phyloP scores from a whole-genome alignment of 2,888 invertebrate genomes.

The Cerceris rybyensis region DNA sequence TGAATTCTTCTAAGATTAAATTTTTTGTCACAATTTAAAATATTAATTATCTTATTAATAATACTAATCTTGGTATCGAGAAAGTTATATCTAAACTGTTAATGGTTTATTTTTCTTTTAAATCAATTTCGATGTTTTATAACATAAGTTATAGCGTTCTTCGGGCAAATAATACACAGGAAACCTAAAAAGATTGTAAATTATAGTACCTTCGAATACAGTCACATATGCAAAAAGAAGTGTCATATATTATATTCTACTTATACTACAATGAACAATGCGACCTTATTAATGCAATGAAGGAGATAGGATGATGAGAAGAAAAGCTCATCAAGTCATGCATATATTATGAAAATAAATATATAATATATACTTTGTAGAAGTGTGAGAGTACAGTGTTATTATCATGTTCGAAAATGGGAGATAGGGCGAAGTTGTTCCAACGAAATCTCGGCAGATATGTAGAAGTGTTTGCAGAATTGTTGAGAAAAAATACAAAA shows the following conservation, averaged over 20 bases:
- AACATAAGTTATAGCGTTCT: slow-evolving; percentile 43
- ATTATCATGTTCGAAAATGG: slow-evolving; percentile 66
- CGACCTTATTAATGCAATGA: slow-evolving; percentile 49
- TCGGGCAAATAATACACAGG: slow-evolving; percentile 48
- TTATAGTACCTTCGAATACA: slow-evolving; percentile 44
- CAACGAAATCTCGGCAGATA: slow-evolving; percentile 47
- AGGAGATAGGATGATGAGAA: slow-evolving; percentile 44
- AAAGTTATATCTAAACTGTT: too few species aligned
- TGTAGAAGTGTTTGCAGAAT: slow-evolving; percentile 46
- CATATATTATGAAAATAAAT: slow-evolving; percentile 71
- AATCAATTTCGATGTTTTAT: slow-evolving; percentile 1
- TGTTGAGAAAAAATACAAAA: slow-evolving; percentile 24
- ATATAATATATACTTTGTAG: slow-evolving; percentile 75
- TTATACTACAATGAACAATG: slow-evolving; percentile 51
- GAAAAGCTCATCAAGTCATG: slow-evolving; percentile 64
- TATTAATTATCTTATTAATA: too few species aligned
- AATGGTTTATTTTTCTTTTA: too few species aligned
- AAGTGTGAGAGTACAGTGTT: slow-evolving; percentile 69
- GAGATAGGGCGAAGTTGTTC: slow-evolving; percentile 50
- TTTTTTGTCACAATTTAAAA: too few species aligned
- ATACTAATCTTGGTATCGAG: too few species aligned
- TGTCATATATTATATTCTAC: slow-evolving; percentile 60
- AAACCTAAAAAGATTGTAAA: slow-evolving; percentile 35
- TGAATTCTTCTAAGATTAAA: too few species aligned
- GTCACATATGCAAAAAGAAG: slow-evolving; percentile 46